Evolutionary conservation across 2,888 invertebrate genomes (phyloP).

Genomic region (Scaptomyza parva): DNA sequence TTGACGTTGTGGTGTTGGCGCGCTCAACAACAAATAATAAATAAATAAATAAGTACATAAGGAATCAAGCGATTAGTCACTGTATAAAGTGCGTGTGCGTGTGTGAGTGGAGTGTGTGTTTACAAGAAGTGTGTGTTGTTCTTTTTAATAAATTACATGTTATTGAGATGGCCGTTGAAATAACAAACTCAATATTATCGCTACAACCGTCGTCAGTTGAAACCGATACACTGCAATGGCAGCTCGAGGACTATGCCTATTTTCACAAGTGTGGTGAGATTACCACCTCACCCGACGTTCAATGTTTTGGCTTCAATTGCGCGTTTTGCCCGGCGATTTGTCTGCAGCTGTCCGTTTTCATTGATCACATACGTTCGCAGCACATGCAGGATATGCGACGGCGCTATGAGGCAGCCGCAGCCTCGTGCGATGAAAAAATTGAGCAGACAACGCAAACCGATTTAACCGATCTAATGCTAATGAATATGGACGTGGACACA

Average conservation of each 20-base stretch:
- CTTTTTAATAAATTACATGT: slow-evolving; percentile 1
- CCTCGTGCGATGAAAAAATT: slow-evolving; percentile 39
- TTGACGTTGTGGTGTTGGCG: slow-evolving; percentile 27
- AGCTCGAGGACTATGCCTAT: slow-evolving; percentile 76
- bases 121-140: slow-evolving; percentile 28
- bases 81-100: slow-evolving; percentile 10
- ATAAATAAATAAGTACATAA: slow-evolving; percentile 20
- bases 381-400: slow-evolving; percentile 73
- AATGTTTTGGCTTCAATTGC: slow-evolving; percentile 80
- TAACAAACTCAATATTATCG: slow-evolving; percentile 49
- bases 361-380: slow-evolving; percentile 74
- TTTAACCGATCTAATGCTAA: slow-evolving; percentile 53
- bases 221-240: slow-evolving; percentile 58
- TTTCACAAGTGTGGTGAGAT: slow-evolving; percentile 82
- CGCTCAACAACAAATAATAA: slow-evolving; percentile 39
- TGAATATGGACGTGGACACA: slow-evolving; percentile 62
- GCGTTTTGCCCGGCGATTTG: slow-evolving; percentile 79
- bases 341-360: slow-evolving; percentile 75
- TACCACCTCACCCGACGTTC: slow-evolving; percentile 79
- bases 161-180: slow-evolving; percentile 51
- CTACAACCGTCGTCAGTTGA: slow-evolving; percentile 40
- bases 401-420: slow-evolving; percentile 63
- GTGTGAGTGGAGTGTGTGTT: slow-evolving; percentile 11
- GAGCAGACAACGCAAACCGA: slow-evolving; percentile 70
- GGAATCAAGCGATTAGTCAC: slow-evolving; percentile 10